Evolutionary conservation across 1,140 invertebrate species (phyloP).

Genomic region (Ectropis grisescens): DNA sequence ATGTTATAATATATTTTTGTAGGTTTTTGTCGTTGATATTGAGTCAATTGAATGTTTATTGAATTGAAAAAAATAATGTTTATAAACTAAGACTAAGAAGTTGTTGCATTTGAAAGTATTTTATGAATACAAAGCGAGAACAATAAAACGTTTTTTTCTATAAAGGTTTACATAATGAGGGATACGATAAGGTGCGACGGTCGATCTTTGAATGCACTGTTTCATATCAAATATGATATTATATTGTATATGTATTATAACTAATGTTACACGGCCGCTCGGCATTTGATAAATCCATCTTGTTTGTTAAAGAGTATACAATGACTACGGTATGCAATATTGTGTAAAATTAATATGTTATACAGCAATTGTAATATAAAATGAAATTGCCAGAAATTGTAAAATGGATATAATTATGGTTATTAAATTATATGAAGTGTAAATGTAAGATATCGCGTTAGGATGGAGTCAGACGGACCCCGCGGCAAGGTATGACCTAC

Average conservation of each 20-base stretch:
- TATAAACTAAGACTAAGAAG: conserved; percentile 64
- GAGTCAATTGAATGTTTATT: conserved; percentile 69
- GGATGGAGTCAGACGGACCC: conserved; percentile 15
- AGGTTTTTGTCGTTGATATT: conserved; percentile 68
- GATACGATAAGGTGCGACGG: conserved; percentile 46
- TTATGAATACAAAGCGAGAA: conserved; percentile 66
- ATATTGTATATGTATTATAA: too few relatives aligned
- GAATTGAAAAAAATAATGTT: conserved; percentile 65
- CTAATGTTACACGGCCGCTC: conserved; percentile 14
- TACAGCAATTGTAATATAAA: too few relatives aligned
- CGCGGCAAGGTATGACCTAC: not conserved
- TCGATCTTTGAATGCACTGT: conserved; percentile 43
- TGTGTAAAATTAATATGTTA: conserved; percentile 17
- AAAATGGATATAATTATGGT: too few relatives aligned
- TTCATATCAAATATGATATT: conserved; percentile 24
- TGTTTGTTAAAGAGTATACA: conserved; percentile 41
- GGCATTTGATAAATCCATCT: conserved; percentile 54
- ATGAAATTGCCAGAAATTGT: too few relatives aligned
- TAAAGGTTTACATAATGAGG: conserved; percentile 62
- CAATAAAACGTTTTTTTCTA: conserved; percentile 67
- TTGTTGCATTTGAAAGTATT: conserved; percentile 70
- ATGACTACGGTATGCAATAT: conserved; percentile 36
- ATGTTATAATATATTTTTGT: conserved; percentile 69
- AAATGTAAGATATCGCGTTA: conserved; percentile 34
- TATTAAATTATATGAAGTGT: too few relatives aligned